These are phyloP conservation scores for Dryas iulia DNA, from an alignment of 1,140 invertebrate genomes.

Conservation along the genomic window DNA sequence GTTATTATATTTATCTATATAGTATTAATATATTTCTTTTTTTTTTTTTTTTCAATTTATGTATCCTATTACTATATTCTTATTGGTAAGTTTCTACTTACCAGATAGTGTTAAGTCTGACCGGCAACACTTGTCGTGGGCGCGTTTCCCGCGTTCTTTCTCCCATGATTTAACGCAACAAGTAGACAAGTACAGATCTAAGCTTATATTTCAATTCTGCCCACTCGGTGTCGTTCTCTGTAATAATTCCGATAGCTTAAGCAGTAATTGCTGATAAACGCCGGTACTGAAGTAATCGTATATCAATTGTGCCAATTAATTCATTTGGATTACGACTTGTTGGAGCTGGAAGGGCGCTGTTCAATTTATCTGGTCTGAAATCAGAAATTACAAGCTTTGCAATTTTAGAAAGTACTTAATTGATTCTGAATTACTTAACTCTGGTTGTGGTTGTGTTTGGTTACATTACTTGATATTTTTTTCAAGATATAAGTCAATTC, in stretches of 20 bases:
- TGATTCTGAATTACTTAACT: not conserved
- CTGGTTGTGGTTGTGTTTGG: not conserved
- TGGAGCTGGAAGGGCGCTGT: not conserved
- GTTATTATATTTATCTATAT: too few relatives aligned
- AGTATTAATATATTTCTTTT: too few relatives aligned
- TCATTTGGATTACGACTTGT: not conserved
- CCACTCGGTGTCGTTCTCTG: not conserved
- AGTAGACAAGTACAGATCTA: not conserved
- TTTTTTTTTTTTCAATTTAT: too few relatives aligned
- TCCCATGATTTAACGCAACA: not conserved
- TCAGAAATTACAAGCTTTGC: not conserved
- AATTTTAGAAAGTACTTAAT: not conserved
- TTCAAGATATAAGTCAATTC: not conserved
- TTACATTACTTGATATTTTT: not conserved
- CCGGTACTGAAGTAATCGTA: not conserved
- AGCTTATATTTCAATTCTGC: not conserved
- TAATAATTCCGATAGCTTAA: not conserved
- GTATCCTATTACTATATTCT: too few relatives aligned
- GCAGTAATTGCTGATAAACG: not conserved
- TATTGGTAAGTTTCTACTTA: too few relatives aligned
- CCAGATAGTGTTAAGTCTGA: too few relatives aligned
- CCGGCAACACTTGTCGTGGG: not conserved
- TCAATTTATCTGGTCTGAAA: not conserved
- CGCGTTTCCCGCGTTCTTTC: not conserved
- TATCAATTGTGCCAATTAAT: slow-evolving; percentile 15